Conservation (phyloP, 2,888 invertebrate genomes). For the Melinaea marsaeus region DNA sequence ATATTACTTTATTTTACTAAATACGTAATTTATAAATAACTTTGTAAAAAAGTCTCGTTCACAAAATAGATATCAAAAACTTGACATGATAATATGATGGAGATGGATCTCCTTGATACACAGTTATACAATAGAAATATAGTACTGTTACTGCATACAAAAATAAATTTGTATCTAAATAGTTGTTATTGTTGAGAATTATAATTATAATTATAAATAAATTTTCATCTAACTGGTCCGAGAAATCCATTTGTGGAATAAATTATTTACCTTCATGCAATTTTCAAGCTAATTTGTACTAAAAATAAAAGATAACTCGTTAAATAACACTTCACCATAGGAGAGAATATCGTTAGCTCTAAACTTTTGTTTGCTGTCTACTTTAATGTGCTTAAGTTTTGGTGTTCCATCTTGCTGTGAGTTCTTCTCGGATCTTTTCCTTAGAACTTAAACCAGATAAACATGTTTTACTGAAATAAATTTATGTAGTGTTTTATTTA, state of each 20-base stretch:
- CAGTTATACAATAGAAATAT: no score
- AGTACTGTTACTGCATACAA: no score
- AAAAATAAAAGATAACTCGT: conserved; percentile 28
- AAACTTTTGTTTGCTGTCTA: conserved; percentile 19
- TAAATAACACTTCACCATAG: conserved; percentile 22
- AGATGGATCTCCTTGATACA: no score
- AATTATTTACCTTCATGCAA: conserved; percentile 23
- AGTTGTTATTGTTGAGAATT: no score
- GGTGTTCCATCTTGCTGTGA: conserved; percentile 15
- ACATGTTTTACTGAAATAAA: background rate
- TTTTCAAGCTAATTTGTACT: conserved; percentile 28
- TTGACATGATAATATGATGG: no score
- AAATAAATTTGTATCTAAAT: no score
- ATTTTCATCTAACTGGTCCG: background rate
- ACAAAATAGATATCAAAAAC: no score
- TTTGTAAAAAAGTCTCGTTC: background rate
- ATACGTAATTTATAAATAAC: background rate
- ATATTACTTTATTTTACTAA: no score
- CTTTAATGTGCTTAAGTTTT: conserved; percentile 18
- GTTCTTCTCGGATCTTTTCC: conserved; percentile 1
- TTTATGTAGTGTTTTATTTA: no score
- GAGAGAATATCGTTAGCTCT: conserved; percentile 22
- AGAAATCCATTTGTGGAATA: conserved; percentile 25
- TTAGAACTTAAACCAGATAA: conserved; percentile 5
- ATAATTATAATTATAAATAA: no score